Conservation (phyloP, 2,113 vertebrate species). For the Ctenomys sociabilis region DNA sequence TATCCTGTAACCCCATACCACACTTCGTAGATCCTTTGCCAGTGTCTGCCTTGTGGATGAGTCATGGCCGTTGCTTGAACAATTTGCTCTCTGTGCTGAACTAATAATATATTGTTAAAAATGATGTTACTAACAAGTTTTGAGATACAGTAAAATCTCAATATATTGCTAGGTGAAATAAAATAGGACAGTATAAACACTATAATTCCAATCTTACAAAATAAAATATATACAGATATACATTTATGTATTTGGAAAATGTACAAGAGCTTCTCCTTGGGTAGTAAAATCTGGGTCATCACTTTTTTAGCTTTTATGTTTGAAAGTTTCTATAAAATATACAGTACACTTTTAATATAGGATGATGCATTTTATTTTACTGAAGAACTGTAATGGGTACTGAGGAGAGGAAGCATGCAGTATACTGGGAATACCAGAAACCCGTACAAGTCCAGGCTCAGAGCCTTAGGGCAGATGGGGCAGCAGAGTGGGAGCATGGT, state of each 20-base stretch:
- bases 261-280: neutral
- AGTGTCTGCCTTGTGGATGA: no score
- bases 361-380: conserved; percentile 41
- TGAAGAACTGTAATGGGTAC: neutral
- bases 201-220: neutral
- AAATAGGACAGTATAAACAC: neutral
- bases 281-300: conserved; percentile 2
- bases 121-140: conserved; percentile 31
- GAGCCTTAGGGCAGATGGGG: neutral
- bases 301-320: conserved; percentile 6
- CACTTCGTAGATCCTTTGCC: no score
- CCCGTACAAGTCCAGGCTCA: neutral
- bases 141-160: neutral
- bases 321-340: conserved; percentile 14
- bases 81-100: no score
- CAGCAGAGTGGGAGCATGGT: neutral
- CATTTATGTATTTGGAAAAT: neutral
- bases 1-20: no score
- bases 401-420: neutral
- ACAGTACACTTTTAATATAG: neutral
- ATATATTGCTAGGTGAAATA: neutral
- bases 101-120: conserved; percentile 13
- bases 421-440: neutral
- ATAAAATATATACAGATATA: neutral
- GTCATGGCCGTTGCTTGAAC: no score